Evolutionary conservation across 2,797 vertebrate genomes (phyloP).

Genomic region (Crenichthys baileyi): DNA sequence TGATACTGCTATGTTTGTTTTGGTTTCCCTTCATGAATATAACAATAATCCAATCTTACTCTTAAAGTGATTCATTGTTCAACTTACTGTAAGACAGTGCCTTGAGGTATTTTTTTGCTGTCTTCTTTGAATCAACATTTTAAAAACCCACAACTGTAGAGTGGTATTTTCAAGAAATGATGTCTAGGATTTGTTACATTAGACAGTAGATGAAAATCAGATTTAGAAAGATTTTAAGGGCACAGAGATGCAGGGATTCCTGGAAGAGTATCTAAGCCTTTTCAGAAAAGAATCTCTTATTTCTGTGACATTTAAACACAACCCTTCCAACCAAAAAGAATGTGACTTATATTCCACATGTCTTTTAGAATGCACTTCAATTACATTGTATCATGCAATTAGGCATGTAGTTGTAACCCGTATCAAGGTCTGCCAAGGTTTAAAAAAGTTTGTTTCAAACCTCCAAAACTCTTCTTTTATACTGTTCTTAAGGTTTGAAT

Average conservation of each 20-base stretch:
- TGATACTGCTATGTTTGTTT: conserved; percentile 47
- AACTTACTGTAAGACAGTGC: conserved; percentile 37
- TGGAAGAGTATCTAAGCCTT: conserved; percentile 16
- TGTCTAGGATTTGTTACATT: conserved; percentile 11
- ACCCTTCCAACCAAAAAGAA: background rate
- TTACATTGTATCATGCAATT: background rate
- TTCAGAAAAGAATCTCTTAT: background rate
- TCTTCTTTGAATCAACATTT: conserved; percentile 46
- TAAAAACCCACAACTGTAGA: conserved; percentile 31
- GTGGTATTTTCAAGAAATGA: conserved; percentile 25
- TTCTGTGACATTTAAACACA: background rate
- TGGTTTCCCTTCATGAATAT: conserved; percentile 33
- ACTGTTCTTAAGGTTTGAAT: too few relatives aligned
- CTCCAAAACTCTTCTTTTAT: background rate
- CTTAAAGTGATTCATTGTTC: conserved; percentile 44
- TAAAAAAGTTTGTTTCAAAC: background rate
- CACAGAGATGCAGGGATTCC: conserved; percentile 19
- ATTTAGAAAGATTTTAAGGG: conserved; percentile 9
- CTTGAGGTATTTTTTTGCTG: conserved; percentile 34
- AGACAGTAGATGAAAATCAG: conserved; percentile 15
- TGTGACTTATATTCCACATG: conserved; percentile 9
- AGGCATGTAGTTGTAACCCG: background rate
- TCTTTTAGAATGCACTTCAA: background rate
- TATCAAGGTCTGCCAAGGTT: background rate
- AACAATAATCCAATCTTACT: conserved; percentile 57